Evolutionary conservation across 2,113 vertebrate genomes (phyloP).

Genomic region (Carassius gibelio): DNA sequence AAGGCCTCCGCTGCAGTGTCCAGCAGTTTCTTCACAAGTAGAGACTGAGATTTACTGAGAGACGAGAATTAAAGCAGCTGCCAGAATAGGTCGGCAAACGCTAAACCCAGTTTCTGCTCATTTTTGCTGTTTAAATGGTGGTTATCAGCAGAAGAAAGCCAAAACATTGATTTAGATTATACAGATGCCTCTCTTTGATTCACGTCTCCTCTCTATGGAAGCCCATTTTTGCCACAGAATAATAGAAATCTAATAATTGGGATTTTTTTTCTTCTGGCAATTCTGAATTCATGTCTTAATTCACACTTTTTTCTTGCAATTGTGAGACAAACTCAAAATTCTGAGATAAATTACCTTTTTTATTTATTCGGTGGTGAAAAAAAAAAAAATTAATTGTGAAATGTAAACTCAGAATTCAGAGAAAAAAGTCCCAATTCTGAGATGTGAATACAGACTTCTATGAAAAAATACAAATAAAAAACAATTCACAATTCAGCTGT

Average conservation of each 20-base stretch:
- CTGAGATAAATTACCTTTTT: too few relatives aligned
- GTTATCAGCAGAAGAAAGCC: background rate
- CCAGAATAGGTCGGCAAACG: conserved; percentile 61
- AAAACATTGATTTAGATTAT: background rate
- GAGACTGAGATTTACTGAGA: conserved; percentile 50
- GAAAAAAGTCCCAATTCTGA: too few relatives aligned
- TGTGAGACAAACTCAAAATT: too few relatives aligned
- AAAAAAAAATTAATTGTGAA: too few relatives aligned
- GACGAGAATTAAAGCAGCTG: conserved; percentile 70
- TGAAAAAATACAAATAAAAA: too few relatives aligned
- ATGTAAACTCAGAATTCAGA: too few relatives aligned
- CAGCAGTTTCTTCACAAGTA: conserved; percentile 54
- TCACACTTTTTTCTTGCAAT: too few relatives aligned
- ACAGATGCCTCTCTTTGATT: background rate
- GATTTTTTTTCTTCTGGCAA: too few relatives aligned
- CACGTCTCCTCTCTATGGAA: background rate
- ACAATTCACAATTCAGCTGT: too few relatives aligned
- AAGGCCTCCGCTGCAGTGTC: conserved; percentile 44
- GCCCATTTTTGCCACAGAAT: background rate
- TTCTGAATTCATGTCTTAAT: too few relatives aligned
- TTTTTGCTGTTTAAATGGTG: background rate
- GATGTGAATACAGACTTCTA: too few relatives aligned
- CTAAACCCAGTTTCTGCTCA: conserved; percentile 41
- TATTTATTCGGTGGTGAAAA: too few relatives aligned
- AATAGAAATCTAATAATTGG: background rate